Evolutionary conservation across 2,113 vertebrate species (phyloP), one percentile per base, ranked within the genome.

Genomic region (Galemys pyrenaicus): DNA sequence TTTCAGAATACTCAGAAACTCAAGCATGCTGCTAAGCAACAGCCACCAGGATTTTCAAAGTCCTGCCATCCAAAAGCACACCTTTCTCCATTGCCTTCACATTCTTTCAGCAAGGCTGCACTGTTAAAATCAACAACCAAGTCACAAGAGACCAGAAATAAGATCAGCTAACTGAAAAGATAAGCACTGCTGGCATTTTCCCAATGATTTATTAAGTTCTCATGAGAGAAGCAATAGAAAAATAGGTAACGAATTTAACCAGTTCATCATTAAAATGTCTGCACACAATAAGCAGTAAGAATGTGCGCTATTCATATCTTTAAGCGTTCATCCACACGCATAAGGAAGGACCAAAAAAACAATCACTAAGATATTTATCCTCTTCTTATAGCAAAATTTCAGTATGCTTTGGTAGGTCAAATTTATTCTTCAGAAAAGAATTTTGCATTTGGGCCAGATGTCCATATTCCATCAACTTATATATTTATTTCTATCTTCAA

Each of bases 21-120:
- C 77, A 89, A 97, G 75, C 16, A 73, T 89, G 82, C 86, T 97
- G 87, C 60, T 94, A 92, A 96, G 89, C 87, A 77, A 75, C 83
- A 64, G 87, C 92, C 32, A 89, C 0, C 30, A 67, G 68, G 20
- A 92, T 64, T 80, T 75, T 70, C 83, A 60, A 87, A 96, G 94
- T 64, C 70, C 1, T 11, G 77, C 30, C 75, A 65, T 46, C 44
- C 0, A 74, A 60, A 84, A 71, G 46, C 6, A 44, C 39, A 77
- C 35, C 37, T 75, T 75, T 73, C 35, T 95, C 89, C 37, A n/a
- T 13, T 2, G 4, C 6, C 16, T 80, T 16, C 62, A 71, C 20
- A 46, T 17, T 51, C 65, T 83, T 94, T 62, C 30, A 39, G 60
- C 51, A 95, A 86, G 17, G 7, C 60, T 92, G 20, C 7, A 4